A percentile compares a stretch with the other conserved stretches of the same genome.
Evolutionary conservation across 2,113 vertebrate species (phyloP).

Genomic region (Hippocampus comes): DNA sequence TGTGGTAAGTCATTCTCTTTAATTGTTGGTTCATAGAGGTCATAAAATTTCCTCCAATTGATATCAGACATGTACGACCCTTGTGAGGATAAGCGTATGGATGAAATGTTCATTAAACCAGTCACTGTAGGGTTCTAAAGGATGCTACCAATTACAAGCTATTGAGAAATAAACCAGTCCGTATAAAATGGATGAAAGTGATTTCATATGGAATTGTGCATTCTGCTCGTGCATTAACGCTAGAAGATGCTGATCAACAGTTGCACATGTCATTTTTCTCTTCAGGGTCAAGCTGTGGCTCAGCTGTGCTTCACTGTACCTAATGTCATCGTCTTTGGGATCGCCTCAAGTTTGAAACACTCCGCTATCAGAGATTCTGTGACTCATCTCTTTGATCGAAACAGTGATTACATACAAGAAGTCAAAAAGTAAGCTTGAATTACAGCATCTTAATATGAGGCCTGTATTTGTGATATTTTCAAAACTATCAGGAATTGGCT

Average conservation of each 20-base stretch:
- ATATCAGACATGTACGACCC: background rate
- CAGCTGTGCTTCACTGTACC: conserved; percentile 93
- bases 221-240: background rate
- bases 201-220: background rate
- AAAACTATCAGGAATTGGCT: background rate
- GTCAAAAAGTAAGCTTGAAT: conserved; percentile 85
- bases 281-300: conserved; percentile 93
- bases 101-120: background rate
- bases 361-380: conserved; percentile 90
- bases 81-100: too few relatives aligned
- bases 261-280: conserved; percentile 40
- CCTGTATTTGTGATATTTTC: background rate
- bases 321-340: conserved; percentile 89
- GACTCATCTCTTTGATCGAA: conserved; percentile 95
- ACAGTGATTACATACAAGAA: conserved; percentile 92
- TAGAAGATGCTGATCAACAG: conserved; percentile 12
- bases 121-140: background rate
- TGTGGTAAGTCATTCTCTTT: conserved; percentile 78
- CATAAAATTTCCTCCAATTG: background rate
- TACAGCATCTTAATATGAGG: background rate
- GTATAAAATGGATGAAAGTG: background rate
- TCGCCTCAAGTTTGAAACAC: conserved; percentile 93
- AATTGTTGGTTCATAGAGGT: background rate
- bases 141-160: background rate
- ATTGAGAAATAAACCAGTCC: background rate